These are phyloP conservation scores for Pandemis heparana DNA, from an alignment of 2,888 invertebrate genomes.

Conservation along the genomic window DNA sequence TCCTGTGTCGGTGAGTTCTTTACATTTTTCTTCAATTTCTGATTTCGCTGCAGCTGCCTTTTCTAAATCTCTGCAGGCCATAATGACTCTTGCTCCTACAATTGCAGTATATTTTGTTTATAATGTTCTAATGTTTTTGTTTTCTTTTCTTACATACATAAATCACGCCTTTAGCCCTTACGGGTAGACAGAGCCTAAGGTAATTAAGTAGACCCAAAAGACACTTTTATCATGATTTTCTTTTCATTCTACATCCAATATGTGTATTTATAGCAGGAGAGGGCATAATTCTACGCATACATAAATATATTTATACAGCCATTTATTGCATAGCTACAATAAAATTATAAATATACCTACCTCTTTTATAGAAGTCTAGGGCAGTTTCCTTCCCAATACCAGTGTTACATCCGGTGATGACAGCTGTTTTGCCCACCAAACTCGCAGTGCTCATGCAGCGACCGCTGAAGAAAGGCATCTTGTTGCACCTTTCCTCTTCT, in stretches of 20 bases:
- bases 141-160: no score
- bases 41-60: slow-evolving; percentile 82
- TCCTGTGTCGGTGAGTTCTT: slow-evolving; percentile 43
- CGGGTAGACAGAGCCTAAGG: no score
- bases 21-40: slow-evolving; percentile 65
- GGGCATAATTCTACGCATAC: no score
- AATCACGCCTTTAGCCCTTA: no score
- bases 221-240: no score
- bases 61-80: slow-evolving; percentile 83
- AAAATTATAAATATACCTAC: slow-evolving; percentile 49
- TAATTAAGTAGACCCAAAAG: no score
- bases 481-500: slow-evolving; percentile 1
- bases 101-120: slow-evolving; percentile 6
- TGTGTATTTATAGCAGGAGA: not conserved
- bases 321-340: not conserved
- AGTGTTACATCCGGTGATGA: slow-evolving; percentile 82
- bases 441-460: slow-evolving; percentile 82
- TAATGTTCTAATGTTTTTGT: not conserved
- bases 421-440: slow-evolving; percentile 83
- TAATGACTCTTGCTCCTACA: slow-evolving; percentile 84
- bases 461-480: slow-evolving; percentile 66
- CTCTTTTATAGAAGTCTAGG: slow-evolving; percentile 78
- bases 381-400: slow-evolving; percentile 82
- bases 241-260: no score
- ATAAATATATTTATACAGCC: no score